Evolutionary conservation across 2,797 vertebrate species (phyloP).

Genomic region (Varecia variegata): DNA sequence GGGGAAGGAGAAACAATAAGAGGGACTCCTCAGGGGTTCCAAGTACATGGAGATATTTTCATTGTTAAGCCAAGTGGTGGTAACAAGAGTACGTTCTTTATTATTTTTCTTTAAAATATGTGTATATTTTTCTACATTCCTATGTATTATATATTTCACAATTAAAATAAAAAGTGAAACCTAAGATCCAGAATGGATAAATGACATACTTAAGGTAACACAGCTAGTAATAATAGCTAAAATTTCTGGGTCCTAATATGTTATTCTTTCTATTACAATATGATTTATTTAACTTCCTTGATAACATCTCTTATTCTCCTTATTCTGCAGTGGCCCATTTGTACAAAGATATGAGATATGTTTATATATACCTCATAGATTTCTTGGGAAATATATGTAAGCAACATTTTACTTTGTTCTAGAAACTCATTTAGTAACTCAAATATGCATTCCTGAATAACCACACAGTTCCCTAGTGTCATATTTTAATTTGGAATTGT

Average conservation of each 20-base stretch:
- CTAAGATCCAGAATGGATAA: background rate
- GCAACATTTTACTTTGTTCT: background rate
- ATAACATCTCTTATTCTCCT: background rate
- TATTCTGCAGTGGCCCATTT: background rate
- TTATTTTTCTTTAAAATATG: background rate
- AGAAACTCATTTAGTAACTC: background rate
- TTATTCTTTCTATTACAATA: background rate
- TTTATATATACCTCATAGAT: background rate
- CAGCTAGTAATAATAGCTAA: background rate
- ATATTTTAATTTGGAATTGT: background rate
- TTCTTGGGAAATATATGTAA: background rate
- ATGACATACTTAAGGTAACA: background rate
- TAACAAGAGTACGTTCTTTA: background rate
- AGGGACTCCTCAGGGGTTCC: background rate
- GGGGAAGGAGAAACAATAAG: background rate
- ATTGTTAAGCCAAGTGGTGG: background rate
- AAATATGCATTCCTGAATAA: background rate
- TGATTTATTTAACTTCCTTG: background rate
- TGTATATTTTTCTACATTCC: background rate
- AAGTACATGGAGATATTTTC: background rate
- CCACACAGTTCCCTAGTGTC: background rate
- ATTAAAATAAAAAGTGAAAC: background rate
- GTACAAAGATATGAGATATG: background rate
- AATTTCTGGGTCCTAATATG: background rate
- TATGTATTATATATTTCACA: background rate